Evolutionary conservation across 2,888 invertebrate species (phyloP).

Genomic region (Thymelicus lineola): DNA sequence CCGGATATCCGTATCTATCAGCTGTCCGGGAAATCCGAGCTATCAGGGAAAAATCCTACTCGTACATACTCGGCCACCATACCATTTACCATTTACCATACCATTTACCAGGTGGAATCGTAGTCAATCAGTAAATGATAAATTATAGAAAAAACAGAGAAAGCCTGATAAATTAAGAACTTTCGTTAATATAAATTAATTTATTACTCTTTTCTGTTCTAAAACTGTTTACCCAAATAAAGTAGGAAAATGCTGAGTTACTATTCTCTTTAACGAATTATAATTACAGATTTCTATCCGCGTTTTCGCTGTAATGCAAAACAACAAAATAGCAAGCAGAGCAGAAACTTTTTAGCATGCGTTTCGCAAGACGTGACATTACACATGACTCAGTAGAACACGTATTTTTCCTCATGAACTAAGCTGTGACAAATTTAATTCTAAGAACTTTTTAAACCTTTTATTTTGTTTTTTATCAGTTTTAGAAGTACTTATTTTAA

Average conservation of each 20-base stretch:
- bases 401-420: constrained; percentile 15
- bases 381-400: not conserved
- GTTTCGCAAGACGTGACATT: constrained; percentile 21
- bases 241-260: constrained; percentile 1
- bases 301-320: constrained; percentile 4
- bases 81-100: too few species aligned
- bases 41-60: too few species aligned
- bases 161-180: too few species aligned
- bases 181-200: not conserved
- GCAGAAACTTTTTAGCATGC: constrained; percentile 5
- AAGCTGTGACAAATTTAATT: not conserved
- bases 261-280: constrained; percentile 4
- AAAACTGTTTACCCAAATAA: not conserved
- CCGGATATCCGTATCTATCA: too few species aligned
- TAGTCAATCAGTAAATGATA: too few species aligned
- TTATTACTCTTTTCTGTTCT: not conserved
- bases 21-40: too few species aligned
- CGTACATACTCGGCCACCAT: too few species aligned
- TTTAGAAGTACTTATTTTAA: too few species aligned
- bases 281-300: constrained; percentile 7
- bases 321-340: constrained; percentile 5
- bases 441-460: not conserved
- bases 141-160: not conserved
- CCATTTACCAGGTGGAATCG: not conserved
- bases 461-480: too few species aligned